Evolutionary conservation across 2,797 vertebrate species (phyloP).

Genomic region (Scolopax rusticola): DNA sequence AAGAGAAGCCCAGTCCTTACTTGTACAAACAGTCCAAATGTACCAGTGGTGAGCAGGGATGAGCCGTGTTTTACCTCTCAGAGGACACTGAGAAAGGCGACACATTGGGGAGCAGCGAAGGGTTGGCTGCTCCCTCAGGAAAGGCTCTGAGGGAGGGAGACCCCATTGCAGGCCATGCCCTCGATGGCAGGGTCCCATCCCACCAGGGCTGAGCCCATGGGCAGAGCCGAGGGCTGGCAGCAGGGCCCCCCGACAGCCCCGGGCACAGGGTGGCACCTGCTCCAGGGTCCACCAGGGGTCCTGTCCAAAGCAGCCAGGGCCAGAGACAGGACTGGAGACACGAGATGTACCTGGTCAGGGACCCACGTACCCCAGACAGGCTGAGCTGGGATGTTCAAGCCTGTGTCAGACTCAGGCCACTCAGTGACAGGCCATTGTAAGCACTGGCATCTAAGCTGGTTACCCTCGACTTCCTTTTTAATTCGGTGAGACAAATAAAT

Average conservation of each 20-base stretch:
- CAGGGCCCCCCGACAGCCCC: accelerated
- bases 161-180: background rate
- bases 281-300: accelerated
- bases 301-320: background rate
- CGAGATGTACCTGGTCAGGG: accelerated
- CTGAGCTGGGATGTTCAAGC: too few species aligned
- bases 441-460: background rate
- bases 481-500: background rate
- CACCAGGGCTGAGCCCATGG: accelerated
- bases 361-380: accelerated
- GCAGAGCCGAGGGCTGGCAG: background rate
- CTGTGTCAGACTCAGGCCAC: accelerated
- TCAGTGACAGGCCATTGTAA: background rate
- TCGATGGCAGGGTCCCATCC: accelerated
- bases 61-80: background rate
- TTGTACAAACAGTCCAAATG: background rate
- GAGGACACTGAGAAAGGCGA: background rate
- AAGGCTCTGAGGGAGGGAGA: background rate
- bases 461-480: background rate
- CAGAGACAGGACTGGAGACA: background rate
- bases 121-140: background rate
- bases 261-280: accelerated
- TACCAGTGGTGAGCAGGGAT: background rate
- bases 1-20: background rate
- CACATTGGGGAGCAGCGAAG: accelerated